Base-by-base conservation (phyloP, 2,888 invertebrate genomes). In the Aspidiotus destructor region DNA sequence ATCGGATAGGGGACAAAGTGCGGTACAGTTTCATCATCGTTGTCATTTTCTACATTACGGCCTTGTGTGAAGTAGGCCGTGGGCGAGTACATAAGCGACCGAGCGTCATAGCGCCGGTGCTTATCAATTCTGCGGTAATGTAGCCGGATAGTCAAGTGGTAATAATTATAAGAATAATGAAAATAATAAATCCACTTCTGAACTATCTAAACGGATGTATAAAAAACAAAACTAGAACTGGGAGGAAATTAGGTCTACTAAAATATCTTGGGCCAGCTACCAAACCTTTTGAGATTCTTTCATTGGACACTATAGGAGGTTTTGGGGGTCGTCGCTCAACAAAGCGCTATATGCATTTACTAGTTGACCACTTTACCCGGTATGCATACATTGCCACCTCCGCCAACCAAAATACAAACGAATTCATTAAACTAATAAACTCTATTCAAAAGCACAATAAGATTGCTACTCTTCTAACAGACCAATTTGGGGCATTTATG, bases 241-340 rank as follows among this genome's bases (percentile, higher is more conserved):
- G 72, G 53, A 28, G 69, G 9, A 72, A 72, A 67, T 68, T 72
- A 65, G 75, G 72, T 8, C 62, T 72, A 13, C 64, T 74, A 70
- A 73, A 73, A 9, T 72, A 74, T 28, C 52, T 74, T 17, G 74
- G 74, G 8, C 74, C 75, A 10, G 74, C 75, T 7, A 65, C 62
- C 44, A 53, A 73, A 28, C 74, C 73, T 10, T 73, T 73, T 68
- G 73, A 75, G 71, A 74, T 75, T 68, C 58, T 74, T 1, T 74
- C 74, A 11, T 69, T 75, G 8, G 74, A 75, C 62, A 75, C 74
- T 8, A 74, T 74, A 16, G 75, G 74, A 53, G 74, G 75, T 9
- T 72, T 75, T 70, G 73, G 73, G 28, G 73, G 73, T 7, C 62
- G 70, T 41, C 68, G 72, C 54, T 44, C 48, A 7, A 73, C 74